Base-by-base conservation (phyloP, 2,888 invertebrate genomes). In the Adela reaumurella region DNA sequence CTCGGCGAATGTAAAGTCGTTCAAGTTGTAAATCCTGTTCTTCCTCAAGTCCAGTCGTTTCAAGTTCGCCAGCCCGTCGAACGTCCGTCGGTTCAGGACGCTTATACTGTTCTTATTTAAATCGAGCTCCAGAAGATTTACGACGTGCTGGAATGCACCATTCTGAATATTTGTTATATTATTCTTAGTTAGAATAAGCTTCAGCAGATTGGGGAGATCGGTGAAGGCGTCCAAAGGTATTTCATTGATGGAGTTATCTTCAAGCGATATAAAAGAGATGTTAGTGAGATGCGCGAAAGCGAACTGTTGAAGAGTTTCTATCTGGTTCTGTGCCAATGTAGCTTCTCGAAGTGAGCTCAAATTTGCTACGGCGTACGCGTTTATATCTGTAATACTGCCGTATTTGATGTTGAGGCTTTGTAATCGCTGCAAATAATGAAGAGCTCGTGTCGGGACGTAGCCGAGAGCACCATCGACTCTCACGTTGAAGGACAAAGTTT, bases 151-250 rank as follows among this genome's bases (percentile, higher is more conserved):
- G 61, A 91, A 94, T 18, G 96, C 89, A 53, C 89, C 89, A 53
- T 94, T 92, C 58, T 92, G 94, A 54, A 95, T 82, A 29, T 85
- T 82, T 52, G 90, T 88, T 56, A 97, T 83, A 63, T 90, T 89
- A 72, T 97, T 97, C 62, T 89, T 88, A 58, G 92, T 91, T 47
- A 97, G 81, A 54, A 86, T 86, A 42, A 97, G 82, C 53, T 88
- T 86, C 58, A 85, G 84, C 54, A 91, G 70, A 49, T 82, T 81
- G 0, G 91, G 90, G 49, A 92, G 65, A 62, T 89, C 86, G 45
- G 84, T 81, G 65, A 93, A 92, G 1, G 87, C 87, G 58, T 86
- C 84, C 47, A 85, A 81, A 57, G 85, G 85, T 49, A 93, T 83
- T 62, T 89, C 89, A 14, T 84, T 78, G 55, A 93, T 87, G 63